Evolutionary conservation across 2,888 invertebrate genomes (phyloP), one percentile per base, ranked within the genome.

Genomic region (Epistrophe grossulariae): DNA sequence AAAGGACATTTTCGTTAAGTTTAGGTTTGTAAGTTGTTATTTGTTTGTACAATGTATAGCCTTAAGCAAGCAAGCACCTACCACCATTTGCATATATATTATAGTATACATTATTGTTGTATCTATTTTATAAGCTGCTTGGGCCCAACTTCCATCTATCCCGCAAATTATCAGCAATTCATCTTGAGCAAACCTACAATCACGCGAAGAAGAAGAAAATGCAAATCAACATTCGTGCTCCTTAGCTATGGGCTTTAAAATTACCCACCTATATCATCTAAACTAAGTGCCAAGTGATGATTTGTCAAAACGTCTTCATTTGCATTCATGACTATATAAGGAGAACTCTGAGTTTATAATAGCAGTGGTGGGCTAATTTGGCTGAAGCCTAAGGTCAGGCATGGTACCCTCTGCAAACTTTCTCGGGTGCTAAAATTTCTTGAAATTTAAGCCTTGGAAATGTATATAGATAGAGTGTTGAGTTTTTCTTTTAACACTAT

Each of bases 271-370:
- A 45, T 71, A 45, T 74, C 55, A 31, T 50, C 43, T 24, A 52
- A 79, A 79, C 35, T 76, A 62, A 76, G 71, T 76, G 79, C 64
- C 70, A 84, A 76, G 66, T 60, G 38, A 73, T 80, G 28, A 73
- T 80, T 50, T 68, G 60, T 72, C 66, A 81, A 62, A 84, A 82
- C 70, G 48, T 79, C 85, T 82, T 85, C 82, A 82, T 82, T 78
- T 85, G 62, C 82, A 82, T 81, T 55, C 17, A 0, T 24, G 45
- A 15, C 28, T 28, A n/a, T n/a, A n/a, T n/a, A 24, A 48, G 70
- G 35, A 48, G 13, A n/a, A 62, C 6, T 13, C 50, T 62, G 19
- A 19, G 11, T 38, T 40, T 71, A n/a, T n/a, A 82, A 77, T 77
- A 70, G 38, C 52, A 62, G 68, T 28, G 24, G 43, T 38, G 40